phyloP scores from a whole-genome alignment of 2,797 vertebrate genomes.

The Hemibagrus guttatus region DNA sequence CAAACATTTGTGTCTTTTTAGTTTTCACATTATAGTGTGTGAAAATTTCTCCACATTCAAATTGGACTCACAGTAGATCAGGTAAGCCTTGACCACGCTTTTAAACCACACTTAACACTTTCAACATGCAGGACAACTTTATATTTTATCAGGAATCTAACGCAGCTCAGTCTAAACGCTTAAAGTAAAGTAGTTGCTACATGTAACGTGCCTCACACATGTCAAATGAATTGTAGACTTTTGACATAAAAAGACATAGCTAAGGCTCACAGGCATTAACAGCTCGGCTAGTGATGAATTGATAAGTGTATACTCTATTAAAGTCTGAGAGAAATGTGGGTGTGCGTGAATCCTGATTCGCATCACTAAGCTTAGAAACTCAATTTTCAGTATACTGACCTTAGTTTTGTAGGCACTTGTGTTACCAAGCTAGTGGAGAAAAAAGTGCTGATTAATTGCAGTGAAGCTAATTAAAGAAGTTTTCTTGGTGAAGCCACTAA shows the following conservation, averaged over 20 bases:
- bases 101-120: not conserved
- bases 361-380: conserved; percentile 32
- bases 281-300: not conserved
- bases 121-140: not conserved
- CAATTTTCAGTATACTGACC: conserved; percentile 34
- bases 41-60: not conserved
- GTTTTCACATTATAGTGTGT: not conserved
- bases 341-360: not conserved
- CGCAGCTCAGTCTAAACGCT: not conserved
- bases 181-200: too few species aligned
- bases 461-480: conserved; percentile 58
- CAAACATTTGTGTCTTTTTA: not conserved
- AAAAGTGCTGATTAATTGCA: conserved; percentile 56
- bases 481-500: conserved; percentile 55
- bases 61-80: not conserved
- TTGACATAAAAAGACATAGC: not conserved
- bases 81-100: not conserved
- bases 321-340: not conserved
- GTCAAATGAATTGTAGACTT: not conserved
- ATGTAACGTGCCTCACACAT: not conserved
- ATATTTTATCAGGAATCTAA: not conserved
- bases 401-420: conserved; percentile 37
- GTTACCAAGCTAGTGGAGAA: conserved; percentile 47
- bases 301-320: too few species aligned
- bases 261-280: not conserved